A percentile compares a stretch with the other conserved stretches of the same genome.
phyloP scores from a whole-genome alignment of 2,888 invertebrate species.

The Linnaemya tessellans region DNA sequence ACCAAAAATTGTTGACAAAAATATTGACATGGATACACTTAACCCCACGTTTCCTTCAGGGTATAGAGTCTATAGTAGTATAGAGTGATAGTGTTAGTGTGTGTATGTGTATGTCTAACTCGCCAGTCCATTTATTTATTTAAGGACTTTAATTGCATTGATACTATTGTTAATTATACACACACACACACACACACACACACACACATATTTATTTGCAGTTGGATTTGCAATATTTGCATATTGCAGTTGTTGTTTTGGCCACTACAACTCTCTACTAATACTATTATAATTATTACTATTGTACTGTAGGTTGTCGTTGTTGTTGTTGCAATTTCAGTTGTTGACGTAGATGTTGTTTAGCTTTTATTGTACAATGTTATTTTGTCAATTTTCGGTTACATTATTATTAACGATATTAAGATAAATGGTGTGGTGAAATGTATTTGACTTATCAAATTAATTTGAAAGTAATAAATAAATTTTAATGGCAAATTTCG shows the following conservation, averaged over 20 bases:
- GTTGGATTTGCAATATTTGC: constrained; percentile 57
- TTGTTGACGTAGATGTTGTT: constrained; percentile 50
- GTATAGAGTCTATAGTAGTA: too few species aligned
- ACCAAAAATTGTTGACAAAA: too few species aligned
- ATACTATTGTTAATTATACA: constrained; percentile 65
- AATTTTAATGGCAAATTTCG: constrained; percentile 24
- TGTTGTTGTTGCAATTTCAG: constrained; percentile 24
- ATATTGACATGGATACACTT: too few species aligned
- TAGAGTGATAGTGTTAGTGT: too few species aligned
- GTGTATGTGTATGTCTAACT: background rate
- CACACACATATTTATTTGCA: too few species aligned
- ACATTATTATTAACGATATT: constrained; percentile 73
- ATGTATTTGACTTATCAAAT: constrained; percentile 65
- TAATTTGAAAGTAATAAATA: constrained; percentile 61
- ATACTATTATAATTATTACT: constrained; percentile 12
- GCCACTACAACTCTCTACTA: constrained; percentile 5
- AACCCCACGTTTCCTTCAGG: too few species aligned
- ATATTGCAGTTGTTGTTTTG: constrained; percentile 43
- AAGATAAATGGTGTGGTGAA: constrained; percentile 73
- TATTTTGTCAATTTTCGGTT: constrained; percentile 70
- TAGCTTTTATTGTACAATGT: constrained; percentile 57
- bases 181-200: constrained; percentile 34
- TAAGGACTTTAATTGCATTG: constrained; percentile 63
- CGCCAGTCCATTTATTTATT: constrained; percentile 35
- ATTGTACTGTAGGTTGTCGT: constrained; percentile 5